Percentiles rank a stretch among this genome's conserved stretches.
phyloP scores from a whole-genome alignment of 2,113 vertebrate genomes.

The Leptobrachium ailaonicum region DNA sequence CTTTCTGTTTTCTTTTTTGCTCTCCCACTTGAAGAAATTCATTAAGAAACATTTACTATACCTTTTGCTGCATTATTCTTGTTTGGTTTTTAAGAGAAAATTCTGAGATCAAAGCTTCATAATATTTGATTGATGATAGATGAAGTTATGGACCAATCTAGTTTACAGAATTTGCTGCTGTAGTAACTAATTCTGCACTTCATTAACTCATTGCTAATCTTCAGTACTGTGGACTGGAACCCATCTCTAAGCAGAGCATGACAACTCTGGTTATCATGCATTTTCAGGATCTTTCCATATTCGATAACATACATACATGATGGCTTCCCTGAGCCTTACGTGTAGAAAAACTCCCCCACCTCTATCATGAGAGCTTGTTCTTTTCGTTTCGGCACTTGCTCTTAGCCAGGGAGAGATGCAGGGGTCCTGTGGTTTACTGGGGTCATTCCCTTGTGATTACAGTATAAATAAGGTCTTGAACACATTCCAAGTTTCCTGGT shows the following conservation, averaged over 20 bases:
- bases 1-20: too few species aligned
- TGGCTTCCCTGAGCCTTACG: neutral
- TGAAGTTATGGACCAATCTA: too few species aligned
- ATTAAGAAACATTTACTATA: too few species aligned
- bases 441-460: slow-evolving; percentile 21
- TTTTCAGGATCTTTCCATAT: neutral
- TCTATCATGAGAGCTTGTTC: neutral
- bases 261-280: neutral
- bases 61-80: too few species aligned
- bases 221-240: too few species aligned
- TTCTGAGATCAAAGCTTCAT: too few species aligned
- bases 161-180: too few species aligned
- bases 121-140: too few species aligned
- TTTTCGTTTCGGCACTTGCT: neutral
- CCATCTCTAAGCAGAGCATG: neutral
- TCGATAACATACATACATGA: neutral
- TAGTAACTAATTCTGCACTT: too few species aligned
- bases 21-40: too few species aligned
- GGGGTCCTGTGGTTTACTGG: slow-evolving; percentile 19
- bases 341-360: neutral
- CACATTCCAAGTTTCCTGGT: slow-evolving; percentile 36
- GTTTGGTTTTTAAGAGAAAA: too few species aligned
- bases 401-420: neutral
- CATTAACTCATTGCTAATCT: too few species aligned
- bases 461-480: slow-evolving; percentile 26